Evolutionary conservation across 2,888 invertebrate genomes (phyloP), one percentile per base, ranked within the genome.

Genomic region (Agriotes lineatus): DNA sequence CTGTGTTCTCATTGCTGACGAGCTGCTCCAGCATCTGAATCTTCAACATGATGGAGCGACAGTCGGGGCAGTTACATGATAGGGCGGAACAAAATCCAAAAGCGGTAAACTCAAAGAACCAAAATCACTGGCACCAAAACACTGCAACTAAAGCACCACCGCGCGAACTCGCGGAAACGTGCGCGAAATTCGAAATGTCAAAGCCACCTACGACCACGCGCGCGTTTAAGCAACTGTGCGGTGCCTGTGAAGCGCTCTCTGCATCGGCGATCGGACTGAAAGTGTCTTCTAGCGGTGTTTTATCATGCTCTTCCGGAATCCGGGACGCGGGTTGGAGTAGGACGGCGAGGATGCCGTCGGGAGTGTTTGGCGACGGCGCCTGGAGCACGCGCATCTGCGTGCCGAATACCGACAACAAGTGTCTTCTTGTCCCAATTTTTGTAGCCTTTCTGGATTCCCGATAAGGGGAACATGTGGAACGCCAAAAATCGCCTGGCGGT

Each of bases 11-110:
- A 83, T 89, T 90, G 82, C 87, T 90, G 83, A 90, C 90, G 80
- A 91, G 88, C 79, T 91, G 91, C 81, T 91, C 91, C 86, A 91
- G 85, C 91, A 91, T 90, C 83, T 91, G 91, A 85, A 91, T 91
- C 86, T 91, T 91, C 85, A 91, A 85, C 91, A 91, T 91, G 18
- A 18, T 52, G 18, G 14, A 50, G 25, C 7, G 5, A 33, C 10
- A 16, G 7, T 52, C 52, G 25, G 18, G 42, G 2, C 5, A 54
- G 35, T 35, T 33, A 54, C 42, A 65, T 19, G 10, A 59, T 45
- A 50, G 18, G 22, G 14, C 48, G 10, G 22, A n/a, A 33, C 16
- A 52, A 33, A 52, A 52, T 30, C 52, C 52, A 58, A 58, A 33
- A 5, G n/a, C n/a, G 12, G 12, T 22, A n/a, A 30, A 54, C 35